These are phyloP conservation scores for Hemitrygon akajei DNA, from an alignment of 2,797 vertebrate genomes.

Conservation along the genomic window DNA sequence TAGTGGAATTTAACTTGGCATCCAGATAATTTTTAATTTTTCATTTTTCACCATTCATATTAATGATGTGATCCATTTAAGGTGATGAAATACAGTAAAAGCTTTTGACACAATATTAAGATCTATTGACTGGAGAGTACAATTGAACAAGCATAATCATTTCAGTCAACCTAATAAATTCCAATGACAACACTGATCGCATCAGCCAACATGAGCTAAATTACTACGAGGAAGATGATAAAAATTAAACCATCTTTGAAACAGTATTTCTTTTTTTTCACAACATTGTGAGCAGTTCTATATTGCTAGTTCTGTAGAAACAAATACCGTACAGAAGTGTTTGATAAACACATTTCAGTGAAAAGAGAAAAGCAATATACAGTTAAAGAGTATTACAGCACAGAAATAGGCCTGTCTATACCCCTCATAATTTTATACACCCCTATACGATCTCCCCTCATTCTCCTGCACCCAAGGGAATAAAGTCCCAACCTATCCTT, in stretches of 20 bases:
- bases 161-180: neutral
- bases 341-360: neutral
- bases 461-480: too few species aligned
- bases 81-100: neutral
- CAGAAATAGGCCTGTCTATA: too few species aligned
- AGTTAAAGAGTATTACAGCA: too few species aligned
- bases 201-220: neutral
- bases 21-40: neutral
- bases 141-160: neutral
- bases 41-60: neutral
- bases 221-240: neutral
- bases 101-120: neutral
- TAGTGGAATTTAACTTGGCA: neutral
- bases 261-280: neutral
- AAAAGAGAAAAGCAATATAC: neutral
- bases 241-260: neutral
- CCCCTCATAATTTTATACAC: too few species aligned
- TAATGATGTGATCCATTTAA: neutral
- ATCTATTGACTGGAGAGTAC: neutral
- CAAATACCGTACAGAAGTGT: neutral
- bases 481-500: too few species aligned
- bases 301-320: neutral
- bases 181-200: neutral
- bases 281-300: neutral
- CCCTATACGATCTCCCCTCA: too few species aligned